A percentile compares a stretch with the other conserved stretches of the same genome.
Evolutionary conservation across 2,797 vertebrate genomes (phyloP).

Genomic region (Enteromius viviparus): DNA sequence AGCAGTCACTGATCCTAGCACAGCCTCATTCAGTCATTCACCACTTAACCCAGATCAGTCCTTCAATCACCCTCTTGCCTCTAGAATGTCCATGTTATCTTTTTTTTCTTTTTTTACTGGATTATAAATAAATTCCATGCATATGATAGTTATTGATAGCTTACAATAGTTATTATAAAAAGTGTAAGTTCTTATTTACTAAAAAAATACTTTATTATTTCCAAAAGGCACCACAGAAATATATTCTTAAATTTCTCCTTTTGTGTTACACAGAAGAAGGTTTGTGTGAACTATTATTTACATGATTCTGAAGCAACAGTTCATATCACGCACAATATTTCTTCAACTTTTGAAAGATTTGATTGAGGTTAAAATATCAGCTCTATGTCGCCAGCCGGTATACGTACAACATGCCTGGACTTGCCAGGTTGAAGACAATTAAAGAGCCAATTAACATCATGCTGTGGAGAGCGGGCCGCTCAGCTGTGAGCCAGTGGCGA

Average conservation of each 20-base stretch:
- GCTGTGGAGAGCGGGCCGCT: slow-evolving; percentile 23
- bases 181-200: not conserved
- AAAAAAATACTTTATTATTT: not conserved
- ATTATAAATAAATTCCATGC: not conserved
- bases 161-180: not conserved
- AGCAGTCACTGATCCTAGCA: no score
- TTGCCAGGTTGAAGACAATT: slow-evolving; percentile 62
- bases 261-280: not conserved
- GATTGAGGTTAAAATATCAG: slow-evolving; percentile 38
- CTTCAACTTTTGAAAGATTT: not conserved
- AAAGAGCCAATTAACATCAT: slow-evolving; percentile 64
- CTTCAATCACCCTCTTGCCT: not conserved
- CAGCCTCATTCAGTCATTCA: no score
- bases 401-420: slow-evolving; percentile 66
- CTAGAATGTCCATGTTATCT: not conserved
- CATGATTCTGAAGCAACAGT: not conserved
- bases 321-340: not conserved
- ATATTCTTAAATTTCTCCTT: not conserved
- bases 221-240: not conserved
- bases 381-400: slow-evolving; percentile 40
- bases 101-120: no score
- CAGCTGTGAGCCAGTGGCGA: slow-evolving; percentile 49
- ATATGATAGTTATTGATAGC: not conserved
- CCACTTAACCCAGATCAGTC: no score
- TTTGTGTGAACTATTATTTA: not conserved